Base-by-base conservation (phyloP, 2,113 vertebrate species). In the Crotalus tigris region DNA sequence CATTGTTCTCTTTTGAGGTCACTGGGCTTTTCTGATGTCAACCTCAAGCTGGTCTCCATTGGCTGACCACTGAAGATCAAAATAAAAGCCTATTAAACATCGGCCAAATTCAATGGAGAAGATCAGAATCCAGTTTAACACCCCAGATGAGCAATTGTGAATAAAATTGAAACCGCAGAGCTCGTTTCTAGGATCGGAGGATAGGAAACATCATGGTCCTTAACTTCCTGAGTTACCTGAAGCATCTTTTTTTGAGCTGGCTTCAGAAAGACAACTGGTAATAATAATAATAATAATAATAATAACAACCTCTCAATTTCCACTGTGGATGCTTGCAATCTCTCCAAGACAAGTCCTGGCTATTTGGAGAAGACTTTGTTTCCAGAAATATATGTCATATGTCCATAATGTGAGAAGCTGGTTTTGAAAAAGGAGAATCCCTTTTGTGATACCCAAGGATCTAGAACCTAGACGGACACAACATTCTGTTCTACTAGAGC, bases 391-490 rank as follows among this genome's bases (percentile, higher is more conserved):
- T 88, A 93, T 11, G n/a, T 0, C 0, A n/a, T 7, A 87, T 44
- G 2, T n/a, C 93, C 57, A 53, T 64, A 11, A 51, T 19, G 21
- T 17, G 26, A 54, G 53, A 13, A 39, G 12, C 24, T 11, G 9
- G 24, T 11, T 75, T 17, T 0, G 3, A 0, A 15, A 3, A 46
- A 24, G 11, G 17, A 89, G n/a, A 5, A 23, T 69, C 85, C 87
- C 13, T 0, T 53, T 89, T 87, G 75, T 0, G 33, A 8, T 15
- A 0, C 54, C 3, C 23, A 9, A 55, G 51, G 10, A 57, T 44
- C 88, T 19, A 26, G 90, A 81, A 49, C 0, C 2, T 87, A 89
- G 92, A 87, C 8, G 17, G 0, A 0, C 0, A 5, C 0, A 12
- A 4, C 0, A 15, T 87, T 86, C 87, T 3, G 11, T 29, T 39